Conservation (phyloP, 2,113 vertebrate genomes). For the Gadus chalcogrammus region DNA sequence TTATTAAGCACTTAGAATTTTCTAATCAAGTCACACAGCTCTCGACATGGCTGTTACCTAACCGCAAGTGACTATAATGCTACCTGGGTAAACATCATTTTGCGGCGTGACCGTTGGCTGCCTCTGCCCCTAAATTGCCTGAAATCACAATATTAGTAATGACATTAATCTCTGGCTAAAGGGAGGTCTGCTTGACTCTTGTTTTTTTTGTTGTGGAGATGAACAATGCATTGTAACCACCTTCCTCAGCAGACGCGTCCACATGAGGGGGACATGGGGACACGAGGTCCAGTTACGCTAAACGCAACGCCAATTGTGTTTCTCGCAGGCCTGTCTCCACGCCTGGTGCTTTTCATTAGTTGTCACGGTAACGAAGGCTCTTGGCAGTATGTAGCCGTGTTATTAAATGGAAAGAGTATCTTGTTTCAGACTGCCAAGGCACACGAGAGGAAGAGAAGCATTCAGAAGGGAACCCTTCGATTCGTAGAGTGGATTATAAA, state of each 20-base stretch:
- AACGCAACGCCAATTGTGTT: slow-evolving; percentile 28
- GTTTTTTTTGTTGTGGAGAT: no score
- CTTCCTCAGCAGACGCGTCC: no score
- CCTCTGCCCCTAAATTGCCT: not conserved
- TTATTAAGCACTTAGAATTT: not conserved
- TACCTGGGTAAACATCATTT: slow-evolving; percentile 2
- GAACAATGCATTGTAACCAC: no score
- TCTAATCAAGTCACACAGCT: not conserved
- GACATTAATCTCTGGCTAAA: no score
- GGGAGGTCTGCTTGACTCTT: no score
- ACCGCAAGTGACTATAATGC: not conserved
- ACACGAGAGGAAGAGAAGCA: slow-evolving; percentile 33
- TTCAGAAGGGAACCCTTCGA: slow-evolving; percentile 52
- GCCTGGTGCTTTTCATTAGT: slow-evolving; percentile 56
- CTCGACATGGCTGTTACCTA: not conserved
- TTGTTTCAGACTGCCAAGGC: slow-evolving; percentile 29
- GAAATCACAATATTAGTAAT: no score
- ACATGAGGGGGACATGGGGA: no score
- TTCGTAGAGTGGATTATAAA: slow-evolving; percentile 46
- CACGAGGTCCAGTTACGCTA: slow-evolving; percentile 28
- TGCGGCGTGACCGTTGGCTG: not conserved
- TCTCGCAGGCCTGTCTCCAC: slow-evolving; percentile 22
- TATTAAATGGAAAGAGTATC: slow-evolving; percentile 47
- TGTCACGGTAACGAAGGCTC: slow-evolving; percentile 53
- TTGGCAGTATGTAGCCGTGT: slow-evolving; percentile 50